Base-by-base conservation (phyloP, 2,888 invertebrate species). In the Gastracanthus pulcherrimus region DNA sequence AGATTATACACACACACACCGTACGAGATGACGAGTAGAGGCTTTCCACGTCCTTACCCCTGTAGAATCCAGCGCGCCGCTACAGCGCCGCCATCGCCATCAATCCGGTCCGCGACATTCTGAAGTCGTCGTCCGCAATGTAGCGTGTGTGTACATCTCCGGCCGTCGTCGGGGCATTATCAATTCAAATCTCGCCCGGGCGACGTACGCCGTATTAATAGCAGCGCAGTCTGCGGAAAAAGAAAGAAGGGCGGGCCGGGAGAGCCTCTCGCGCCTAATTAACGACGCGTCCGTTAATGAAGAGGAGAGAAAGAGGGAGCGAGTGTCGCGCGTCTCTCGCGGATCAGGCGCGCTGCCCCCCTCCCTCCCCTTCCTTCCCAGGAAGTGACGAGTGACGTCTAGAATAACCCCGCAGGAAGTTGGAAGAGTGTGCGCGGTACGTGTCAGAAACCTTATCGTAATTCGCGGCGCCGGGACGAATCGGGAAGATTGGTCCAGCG, bases 381-480 rank as follows among this genome's bases (percentile, higher is more conserved):
- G 87, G 88, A 89, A 87, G 86, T 84, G 86, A 86, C 84, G 85
- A 86, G 84, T 87, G 87, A 88, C 87, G 86, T 88, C 83, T 82
- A 86, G 87, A 89, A 88, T 89, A 89, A 87, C 86, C 84, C 82
- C 34, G 83, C 86, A 87, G 87, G 87, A 88, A 87, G 84, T 86
- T 86, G 80, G 76, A 86, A 84, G 60, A 55, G 66, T 41, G 84
- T n/a, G n/a, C 70, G 80, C 76, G 31, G 75, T 84, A 84, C 77
- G 85, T 86, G 87, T 86, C 87, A 88, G 87, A 87, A 87, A 86
- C 84, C 86, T 88, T 88, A 89, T 89, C 89, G 86, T 86, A 86
- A 89, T 88, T 87, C 85, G 86, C 84, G 82, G 62, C 84, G 84
- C 85, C 84, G 84, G 80, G 86, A 85, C 86, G 67, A 82, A 82